Percentiles rank a stretch among this genome's conserved stretches.
phyloP scores from a whole-genome alignment of 2,113 vertebrate species.

The Oncorhynchus kisutch region DNA sequence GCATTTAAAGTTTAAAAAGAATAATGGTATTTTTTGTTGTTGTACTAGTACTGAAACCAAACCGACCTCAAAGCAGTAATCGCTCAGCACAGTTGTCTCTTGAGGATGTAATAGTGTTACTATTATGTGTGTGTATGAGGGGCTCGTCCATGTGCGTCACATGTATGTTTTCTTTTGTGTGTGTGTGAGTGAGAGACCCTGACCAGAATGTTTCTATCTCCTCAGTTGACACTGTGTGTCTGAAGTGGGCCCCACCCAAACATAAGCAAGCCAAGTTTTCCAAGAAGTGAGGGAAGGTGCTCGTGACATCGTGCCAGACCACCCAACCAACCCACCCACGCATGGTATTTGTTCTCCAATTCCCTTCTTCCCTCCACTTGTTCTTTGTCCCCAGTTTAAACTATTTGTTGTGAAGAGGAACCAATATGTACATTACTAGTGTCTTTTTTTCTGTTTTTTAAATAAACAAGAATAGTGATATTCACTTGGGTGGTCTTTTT shows the following conservation, averaged over 20 bases:
- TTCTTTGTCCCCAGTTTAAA: not conserved
- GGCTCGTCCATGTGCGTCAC: no score
- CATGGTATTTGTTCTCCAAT: not conserved
- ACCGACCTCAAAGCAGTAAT: no score
- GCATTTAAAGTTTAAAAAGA: no score
- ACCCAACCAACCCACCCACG: not conserved
- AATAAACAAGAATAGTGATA: slow-evolving; percentile 24
- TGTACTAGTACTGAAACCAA: no score
- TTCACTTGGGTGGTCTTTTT: not conserved
- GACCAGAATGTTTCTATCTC: not conserved
- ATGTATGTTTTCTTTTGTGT: no score
- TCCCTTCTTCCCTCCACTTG: not conserved
- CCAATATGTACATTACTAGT: slow-evolving; percentile 30
- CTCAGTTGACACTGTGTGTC: slow-evolving; percentile 79
- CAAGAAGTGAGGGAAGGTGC: slow-evolving; percentile 63
- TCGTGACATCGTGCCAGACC: not conserved
- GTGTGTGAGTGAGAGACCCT: no score
- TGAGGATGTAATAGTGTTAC: no score
- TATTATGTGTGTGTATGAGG: no score
- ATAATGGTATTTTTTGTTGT: no score
- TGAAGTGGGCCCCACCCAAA: slow-evolving; percentile 84
- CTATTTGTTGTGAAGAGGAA: slow-evolving; percentile 19
- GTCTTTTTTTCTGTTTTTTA: slow-evolving; percentile 18
- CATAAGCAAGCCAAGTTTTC: slow-evolving; percentile 77
- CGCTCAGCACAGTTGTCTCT: no score